Evolutionary conservation across 2,113 vertebrate species (phyloP).

Genomic region (Carlito syrichta): DNA sequence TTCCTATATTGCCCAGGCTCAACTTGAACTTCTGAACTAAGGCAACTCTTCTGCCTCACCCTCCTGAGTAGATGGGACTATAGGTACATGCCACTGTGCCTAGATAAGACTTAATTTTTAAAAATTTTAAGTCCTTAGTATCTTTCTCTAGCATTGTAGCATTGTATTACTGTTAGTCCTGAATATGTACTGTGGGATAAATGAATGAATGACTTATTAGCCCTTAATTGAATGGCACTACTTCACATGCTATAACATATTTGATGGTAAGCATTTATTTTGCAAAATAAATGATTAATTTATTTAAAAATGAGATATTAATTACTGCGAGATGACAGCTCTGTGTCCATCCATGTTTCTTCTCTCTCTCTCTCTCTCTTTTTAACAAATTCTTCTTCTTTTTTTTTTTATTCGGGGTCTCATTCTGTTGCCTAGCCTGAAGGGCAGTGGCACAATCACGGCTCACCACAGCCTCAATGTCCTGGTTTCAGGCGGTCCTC

Average conservation of each 20-base stretch:
- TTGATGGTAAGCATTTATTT: not conserved
- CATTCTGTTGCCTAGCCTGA: too few relatives aligned
- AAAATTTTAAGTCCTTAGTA: not conserved
- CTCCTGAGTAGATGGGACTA: not conserved
- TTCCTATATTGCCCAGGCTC: not conserved
- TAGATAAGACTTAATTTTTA: not conserved
- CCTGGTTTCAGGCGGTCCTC: too few relatives aligned
- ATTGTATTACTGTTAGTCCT: not conserved
- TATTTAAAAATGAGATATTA: too few relatives aligned
- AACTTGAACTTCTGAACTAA: not conserved
- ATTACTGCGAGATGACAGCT: too few relatives aligned
- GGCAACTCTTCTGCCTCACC: not conserved
- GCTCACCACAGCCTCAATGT: too few relatives aligned
- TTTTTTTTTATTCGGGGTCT: too few relatives aligned
- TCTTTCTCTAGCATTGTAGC: not conserved
- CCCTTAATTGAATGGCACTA: not conserved
- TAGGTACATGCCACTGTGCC: not conserved
- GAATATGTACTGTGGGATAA: not conserved
- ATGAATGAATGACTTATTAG: not conserved
- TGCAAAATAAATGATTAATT: too few relatives aligned
- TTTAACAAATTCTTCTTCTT: too few relatives aligned
- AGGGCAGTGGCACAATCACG: too few relatives aligned
- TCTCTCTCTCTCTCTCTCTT: too few relatives aligned
- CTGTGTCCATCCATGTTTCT: too few relatives aligned
- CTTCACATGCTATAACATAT: not conserved